phyloP scores from a whole-genome alignment of 2,888 invertebrate species.

The Tethea ocularis region DNA sequence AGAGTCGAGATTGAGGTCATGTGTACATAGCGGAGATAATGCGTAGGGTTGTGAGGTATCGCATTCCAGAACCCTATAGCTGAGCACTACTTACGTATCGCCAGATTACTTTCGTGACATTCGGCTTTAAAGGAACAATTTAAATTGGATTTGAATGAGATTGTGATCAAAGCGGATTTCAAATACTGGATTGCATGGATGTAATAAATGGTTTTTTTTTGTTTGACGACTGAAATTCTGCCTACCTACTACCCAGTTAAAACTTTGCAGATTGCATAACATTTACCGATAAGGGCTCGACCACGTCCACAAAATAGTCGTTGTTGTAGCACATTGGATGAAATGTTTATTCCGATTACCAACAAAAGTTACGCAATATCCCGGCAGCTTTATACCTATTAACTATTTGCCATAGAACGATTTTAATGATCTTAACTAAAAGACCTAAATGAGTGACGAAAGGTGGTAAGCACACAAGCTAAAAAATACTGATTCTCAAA shows the following conservation, averaged over 20 bases:
- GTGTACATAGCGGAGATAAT: constrained; percentile 15
- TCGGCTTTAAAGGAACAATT: neutral
- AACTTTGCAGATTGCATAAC: neutral
- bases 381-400: too few species aligned
- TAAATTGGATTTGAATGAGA: neutral
- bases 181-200: neutral
- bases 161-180: neutral
- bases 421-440: too few species aligned
- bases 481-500: too few species aligned
- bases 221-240: neutral
- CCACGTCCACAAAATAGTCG: too few species aligned
- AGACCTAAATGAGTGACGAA: neutral
- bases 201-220: neutral
- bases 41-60: constrained; percentile 1
- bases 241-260: neutral
- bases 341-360: too few species aligned
- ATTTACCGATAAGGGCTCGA: too few species aligned
- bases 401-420: too few species aligned
- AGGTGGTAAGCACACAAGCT: neutral
- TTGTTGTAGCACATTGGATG: too few species aligned
- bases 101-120: neutral
- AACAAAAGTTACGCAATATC: too few species aligned
- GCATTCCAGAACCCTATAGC: neutral
- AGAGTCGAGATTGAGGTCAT: constrained; percentile 43
- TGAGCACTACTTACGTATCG: neutral